Percentiles rank a stretch among this genome's conserved stretches.
Evolutionary conservation across 30 jellyfish, hydroid and myxozoan genomes (phyloP).

Genomic region (Aurelia aurita): DNA sequence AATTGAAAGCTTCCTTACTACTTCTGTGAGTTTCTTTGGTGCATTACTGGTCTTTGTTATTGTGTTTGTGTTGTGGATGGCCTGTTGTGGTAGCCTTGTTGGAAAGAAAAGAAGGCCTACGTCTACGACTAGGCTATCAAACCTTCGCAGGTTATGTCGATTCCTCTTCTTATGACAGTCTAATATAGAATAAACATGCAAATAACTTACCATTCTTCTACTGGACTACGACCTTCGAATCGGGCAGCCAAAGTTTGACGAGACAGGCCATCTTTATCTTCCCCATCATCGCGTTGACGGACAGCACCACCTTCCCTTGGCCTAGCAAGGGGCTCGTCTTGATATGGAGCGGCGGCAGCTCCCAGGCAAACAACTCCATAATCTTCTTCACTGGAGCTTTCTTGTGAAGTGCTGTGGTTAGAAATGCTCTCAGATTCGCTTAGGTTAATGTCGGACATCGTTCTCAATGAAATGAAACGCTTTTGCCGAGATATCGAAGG

Average conservation of each 20-base stretch:
- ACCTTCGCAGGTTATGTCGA: not conserved
- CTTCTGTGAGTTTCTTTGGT: too few relatives aligned
- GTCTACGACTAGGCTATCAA: not conserved
- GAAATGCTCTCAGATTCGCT: not conserved
- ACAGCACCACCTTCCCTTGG: too few relatives aligned
- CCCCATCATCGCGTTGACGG: not conserved
- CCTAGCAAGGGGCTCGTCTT: constrained; percentile 3
- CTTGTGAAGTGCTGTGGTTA: not conserved
- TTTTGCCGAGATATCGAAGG: too few relatives aligned
- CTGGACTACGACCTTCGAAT: not conserved
- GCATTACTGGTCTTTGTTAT: too few relatives aligned
- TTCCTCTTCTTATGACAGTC: too few relatives aligned
- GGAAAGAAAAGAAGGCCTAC: too few relatives aligned
- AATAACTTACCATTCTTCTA: constrained; percentile 1
- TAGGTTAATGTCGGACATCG: not conserved
- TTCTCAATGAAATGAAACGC: not conserved
- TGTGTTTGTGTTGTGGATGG: too few relatives aligned
- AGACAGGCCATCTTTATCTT: not conserved
- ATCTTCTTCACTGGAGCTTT: not conserved
- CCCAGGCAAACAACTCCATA: not conserved
- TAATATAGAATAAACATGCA: not conserved
- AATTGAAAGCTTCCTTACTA: too few relatives aligned
- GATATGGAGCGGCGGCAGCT: constrained; percentile 1
- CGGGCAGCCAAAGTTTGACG: not conserved
- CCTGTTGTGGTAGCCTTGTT: not conserved